Base-by-base conservation (phyloP, 2,888 invertebrate genomes). In the Apotomis betuletana region DNA sequence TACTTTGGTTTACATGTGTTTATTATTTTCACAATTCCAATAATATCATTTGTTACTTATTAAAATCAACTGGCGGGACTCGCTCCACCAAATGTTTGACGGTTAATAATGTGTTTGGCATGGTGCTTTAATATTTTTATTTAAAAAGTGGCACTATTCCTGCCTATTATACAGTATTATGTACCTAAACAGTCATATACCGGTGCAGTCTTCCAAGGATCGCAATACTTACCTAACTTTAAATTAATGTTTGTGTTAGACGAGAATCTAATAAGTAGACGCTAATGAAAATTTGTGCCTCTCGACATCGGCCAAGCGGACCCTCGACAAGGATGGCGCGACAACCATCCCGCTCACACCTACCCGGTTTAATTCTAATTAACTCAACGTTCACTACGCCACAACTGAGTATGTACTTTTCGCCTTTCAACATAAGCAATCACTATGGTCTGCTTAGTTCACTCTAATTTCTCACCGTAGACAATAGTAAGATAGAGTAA, bases 191-290 rank as follows among this genome's bases (percentile, higher is more conserved):
- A 82, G 83, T 87, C 83, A 85, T 85, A 84, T 85, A 84, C 85
- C 85, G 85, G 86, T 87, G 88, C 89, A 87, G 91, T 90, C 91
- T 91, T 91, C 90, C 90, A 90, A 84, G 83, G 85, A 87, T 86
- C 84, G 85, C 86, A 79, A 81, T 72, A 72, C 71, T 80, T 83
- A 79, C 77, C 78, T 81, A 79, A 79, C 77, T 80, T 79, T 76
- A 78, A 80, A 79, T 79, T 77, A 78, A 80, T 75, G 74, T 78
- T 61, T 68, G 49, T 67, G 57, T 67, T 59, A 59, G 51, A 67
- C 58, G 27, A 59, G 58, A 61, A 61, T 61, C 61, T 55, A 59
- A 54, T 61, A 38, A 41, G 69, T 72, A 72, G 71, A 62, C 62
- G 67, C 67, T 68, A 72, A 62, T 76, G 63, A 77, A 77, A 76